phyloP scores from a whole-genome alignment of 2,113 vertebrate species.

The Lophotis ruficrista region DNA sequence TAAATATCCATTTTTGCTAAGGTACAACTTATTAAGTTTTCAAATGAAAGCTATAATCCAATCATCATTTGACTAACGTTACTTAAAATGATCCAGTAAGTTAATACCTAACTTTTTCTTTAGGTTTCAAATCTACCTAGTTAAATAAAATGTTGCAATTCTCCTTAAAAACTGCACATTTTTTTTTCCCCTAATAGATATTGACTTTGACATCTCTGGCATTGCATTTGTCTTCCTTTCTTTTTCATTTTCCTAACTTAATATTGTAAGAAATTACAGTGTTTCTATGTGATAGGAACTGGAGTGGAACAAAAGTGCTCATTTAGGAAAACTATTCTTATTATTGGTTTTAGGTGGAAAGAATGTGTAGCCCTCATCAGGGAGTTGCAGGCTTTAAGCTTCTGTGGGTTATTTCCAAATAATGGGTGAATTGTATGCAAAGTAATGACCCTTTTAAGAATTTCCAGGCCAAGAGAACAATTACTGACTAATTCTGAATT shows the following conservation, averaged over 20 bases:
- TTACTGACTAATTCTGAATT: neutral
- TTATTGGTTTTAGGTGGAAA: neutral
- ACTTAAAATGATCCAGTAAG: neutral
- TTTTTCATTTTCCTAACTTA: neutral
- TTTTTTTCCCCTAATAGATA: neutral
- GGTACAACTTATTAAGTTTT: neutral
- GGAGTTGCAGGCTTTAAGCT: neutral
- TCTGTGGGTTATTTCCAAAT: neutral
- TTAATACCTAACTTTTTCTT: neutral
- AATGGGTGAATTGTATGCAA: neutral
- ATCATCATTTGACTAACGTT: neutral
- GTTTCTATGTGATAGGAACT: neutral
- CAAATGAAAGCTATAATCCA: neutral
- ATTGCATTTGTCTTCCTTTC: neutral
- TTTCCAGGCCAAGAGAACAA: neutral
- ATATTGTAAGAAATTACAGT: neutral
- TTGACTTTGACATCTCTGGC: neutral
- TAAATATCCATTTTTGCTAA: neutral
- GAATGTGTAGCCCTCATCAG: neutral
- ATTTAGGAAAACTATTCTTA: conserved; percentile 17
- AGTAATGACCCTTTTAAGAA: neutral
- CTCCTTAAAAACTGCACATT: neutral
- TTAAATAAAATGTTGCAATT: neutral
- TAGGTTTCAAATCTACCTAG: neutral
- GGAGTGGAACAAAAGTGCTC: neutral